These are phyloP conservation scores for Proterorhinus semilunaris DNA, from an alignment of 2,113 vertebrate genomes.

Conservation along the genomic window DNA sequence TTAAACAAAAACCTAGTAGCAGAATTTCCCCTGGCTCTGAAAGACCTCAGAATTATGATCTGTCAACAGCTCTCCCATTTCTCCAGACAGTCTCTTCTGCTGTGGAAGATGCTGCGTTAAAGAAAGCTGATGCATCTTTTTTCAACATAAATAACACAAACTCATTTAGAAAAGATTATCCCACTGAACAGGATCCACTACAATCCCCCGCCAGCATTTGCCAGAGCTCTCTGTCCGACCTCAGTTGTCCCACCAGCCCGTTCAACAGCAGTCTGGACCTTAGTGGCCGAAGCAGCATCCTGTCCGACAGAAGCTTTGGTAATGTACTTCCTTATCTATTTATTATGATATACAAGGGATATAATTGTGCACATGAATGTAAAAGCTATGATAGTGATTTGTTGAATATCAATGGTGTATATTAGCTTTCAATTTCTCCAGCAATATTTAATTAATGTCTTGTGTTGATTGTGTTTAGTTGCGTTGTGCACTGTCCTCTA, in stretches of 20 bases:
- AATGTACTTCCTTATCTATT: neutral
- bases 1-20: constrained; percentile 23
- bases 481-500: neutral
- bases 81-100: neutral
- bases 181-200: neutral
- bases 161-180: neutral
- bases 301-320: constrained; percentile 41
- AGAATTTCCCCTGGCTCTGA: neutral
- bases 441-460: neutral
- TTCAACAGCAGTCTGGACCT: constrained; percentile 53
- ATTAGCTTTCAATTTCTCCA: neutral
- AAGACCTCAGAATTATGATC: neutral
- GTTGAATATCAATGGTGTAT: neutral
- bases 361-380: no score
- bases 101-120: neutral
- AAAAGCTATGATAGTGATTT: neutral
- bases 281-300: constrained; percentile 32
- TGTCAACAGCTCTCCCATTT: neutral
- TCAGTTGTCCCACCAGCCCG: constrained; percentile 34
- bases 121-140: neutral
- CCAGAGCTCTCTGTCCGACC: constrained; percentile 45
- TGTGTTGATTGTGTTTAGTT: constrained; percentile 3
- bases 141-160: neutral
- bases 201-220: constrained; percentile 20
- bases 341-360: neutral